Conservation (phyloP, 1,140 invertebrate genomes). For the Dinothrombium tinctorium region DNA sequence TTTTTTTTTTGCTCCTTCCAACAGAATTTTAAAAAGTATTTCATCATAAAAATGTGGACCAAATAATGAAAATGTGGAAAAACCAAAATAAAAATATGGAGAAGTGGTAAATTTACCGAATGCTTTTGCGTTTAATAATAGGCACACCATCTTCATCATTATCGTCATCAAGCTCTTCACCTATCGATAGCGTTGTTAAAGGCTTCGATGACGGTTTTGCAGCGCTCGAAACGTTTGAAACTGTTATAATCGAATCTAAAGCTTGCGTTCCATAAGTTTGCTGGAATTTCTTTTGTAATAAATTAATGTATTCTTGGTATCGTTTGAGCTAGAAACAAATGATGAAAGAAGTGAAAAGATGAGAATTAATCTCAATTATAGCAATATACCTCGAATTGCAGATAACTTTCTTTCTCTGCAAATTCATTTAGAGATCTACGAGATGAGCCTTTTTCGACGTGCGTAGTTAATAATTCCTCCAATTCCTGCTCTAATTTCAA, state of each 20-base stretch:
- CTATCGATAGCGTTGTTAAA: background rate
- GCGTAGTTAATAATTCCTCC: constrained; percentile 40
- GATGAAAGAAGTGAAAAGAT: background rate
- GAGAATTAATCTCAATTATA: background rate
- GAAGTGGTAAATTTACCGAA: no score
- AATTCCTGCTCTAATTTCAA: constrained; percentile 46
- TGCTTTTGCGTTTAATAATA: no score
- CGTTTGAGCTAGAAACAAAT: background rate
- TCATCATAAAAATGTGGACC: background rate
- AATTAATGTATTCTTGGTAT: background rate
- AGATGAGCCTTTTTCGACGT: constrained; percentile 45
- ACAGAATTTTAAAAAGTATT: background rate
- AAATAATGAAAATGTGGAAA: no score
- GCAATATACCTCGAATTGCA: constrained; percentile 51
- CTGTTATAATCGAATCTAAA: background rate
- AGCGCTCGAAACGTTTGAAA: background rate
- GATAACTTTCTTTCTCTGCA: constrained; percentile 65
- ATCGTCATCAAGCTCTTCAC: constrained; percentile 1
- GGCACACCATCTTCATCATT: no score
- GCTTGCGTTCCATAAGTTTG: background rate
- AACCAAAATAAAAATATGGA: no score
- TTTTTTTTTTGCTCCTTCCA: background rate
- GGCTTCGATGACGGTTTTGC: background rate
- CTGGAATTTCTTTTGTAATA: background rate
- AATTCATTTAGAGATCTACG: constrained; percentile 46